These are phyloP conservation scores for Limnephilus marmoratus DNA, from an alignment of 2,888 invertebrate species.

Conservation along the genomic window DNA sequence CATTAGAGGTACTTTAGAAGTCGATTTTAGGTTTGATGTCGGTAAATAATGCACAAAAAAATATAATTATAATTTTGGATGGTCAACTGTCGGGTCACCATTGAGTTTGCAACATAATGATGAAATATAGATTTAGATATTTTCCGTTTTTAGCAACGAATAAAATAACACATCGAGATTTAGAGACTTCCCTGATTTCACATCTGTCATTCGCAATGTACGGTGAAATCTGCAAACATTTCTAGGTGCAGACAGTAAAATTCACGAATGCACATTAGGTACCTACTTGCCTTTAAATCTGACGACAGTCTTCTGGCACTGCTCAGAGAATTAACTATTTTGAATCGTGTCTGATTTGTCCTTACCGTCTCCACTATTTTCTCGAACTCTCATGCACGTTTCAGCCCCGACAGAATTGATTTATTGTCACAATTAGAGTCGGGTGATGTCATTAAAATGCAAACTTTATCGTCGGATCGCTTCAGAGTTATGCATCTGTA, in stretches of 20 bases:
- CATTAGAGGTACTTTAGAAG: too few relatives aligned
- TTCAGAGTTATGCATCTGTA: conserved; percentile 54
- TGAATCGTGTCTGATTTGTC: conserved; percentile 37
- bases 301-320: conserved; percentile 26
- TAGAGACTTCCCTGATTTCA: not conserved
- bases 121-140: too few relatives aligned
- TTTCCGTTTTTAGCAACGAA: too few relatives aligned
- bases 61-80: too few relatives aligned
- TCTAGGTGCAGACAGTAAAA: not conserved
- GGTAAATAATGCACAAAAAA: too few relatives aligned
- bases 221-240: not conserved
- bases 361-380: conserved; percentile 21
- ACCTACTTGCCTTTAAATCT: not conserved
- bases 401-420: conserved; percentile 52
- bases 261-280: not conserved
- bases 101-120: too few relatives aligned
- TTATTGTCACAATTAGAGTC: conserved; percentile 56
- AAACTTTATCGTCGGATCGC: conserved; percentile 56
- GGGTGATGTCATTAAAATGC: conserved; percentile 57
- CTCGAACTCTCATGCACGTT: conserved; percentile 41
- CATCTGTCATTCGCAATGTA: not conserved
- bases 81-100: too few relatives aligned
- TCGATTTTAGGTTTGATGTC: too few relatives aligned
- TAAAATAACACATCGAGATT: too few relatives aligned
- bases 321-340: conserved; percentile 37